These are phyloP conservation scores for Heterodera schachtii DNA, from an alignment of 1,140 invertebrate genomes.

Conservation along the genomic window DNA sequence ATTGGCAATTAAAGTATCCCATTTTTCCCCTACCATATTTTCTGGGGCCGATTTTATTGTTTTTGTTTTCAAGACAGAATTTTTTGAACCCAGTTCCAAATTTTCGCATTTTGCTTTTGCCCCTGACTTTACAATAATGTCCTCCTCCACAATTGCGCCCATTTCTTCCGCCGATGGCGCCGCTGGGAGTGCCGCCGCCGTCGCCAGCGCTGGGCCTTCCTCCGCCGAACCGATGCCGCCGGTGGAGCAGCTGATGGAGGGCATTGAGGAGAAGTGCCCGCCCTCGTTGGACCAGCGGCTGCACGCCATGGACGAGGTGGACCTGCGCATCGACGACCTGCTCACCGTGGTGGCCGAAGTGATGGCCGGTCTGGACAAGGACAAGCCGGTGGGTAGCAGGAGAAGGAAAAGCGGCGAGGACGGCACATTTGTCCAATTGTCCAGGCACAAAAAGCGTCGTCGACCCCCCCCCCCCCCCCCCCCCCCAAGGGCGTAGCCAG, in stretches of 20 bases:
- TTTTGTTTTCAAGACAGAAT: too few species aligned
- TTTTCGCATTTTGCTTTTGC: too few species aligned
- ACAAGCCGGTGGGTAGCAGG: conserved; percentile 46
- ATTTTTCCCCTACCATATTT: too few species aligned
- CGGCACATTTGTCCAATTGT: too few species aligned
- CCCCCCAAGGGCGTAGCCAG: too few species aligned
- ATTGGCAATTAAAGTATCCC: too few species aligned
- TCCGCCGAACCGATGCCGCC: not conserved
- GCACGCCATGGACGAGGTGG: conserved; percentile 33
- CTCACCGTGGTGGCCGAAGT: conserved; percentile 37
- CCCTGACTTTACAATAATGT: not conserved
- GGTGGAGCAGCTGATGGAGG: conserved; percentile 23
- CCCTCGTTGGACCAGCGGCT: conserved; percentile 23
- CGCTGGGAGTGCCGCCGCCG: not conserved
- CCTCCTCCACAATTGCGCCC: not conserved
- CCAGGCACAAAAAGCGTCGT: too few species aligned
- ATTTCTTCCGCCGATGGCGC: too few species aligned
- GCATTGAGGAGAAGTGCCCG: conserved; percentile 22
- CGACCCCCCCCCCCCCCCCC: too few species aligned
- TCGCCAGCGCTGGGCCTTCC: not conserved
- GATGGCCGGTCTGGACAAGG: conserved; percentile 43
- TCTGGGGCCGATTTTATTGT: too few species aligned
- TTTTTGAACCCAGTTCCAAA: too few species aligned
- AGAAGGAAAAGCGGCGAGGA: too few species aligned
- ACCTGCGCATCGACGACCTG: conserved; percentile 42